Evolutionary conservation across 2,888 invertebrate genomes (phyloP).

Genomic region (Gari tellinella): DNA sequence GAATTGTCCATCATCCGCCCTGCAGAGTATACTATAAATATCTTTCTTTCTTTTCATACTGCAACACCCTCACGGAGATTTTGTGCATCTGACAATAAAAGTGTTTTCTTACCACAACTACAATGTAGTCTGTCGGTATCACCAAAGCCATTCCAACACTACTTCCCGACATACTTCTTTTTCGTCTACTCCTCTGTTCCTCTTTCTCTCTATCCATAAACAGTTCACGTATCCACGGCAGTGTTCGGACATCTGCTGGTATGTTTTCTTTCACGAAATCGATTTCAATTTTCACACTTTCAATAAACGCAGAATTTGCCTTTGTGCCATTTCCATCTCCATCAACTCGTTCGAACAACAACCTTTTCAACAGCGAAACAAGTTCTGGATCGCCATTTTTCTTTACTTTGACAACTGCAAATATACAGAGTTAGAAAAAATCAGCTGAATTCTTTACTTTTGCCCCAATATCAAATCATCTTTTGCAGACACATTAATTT

Average conservation of each 20-base stretch:
- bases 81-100: too few relatives aligned
- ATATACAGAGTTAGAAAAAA: neutral
- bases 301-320: neutral
- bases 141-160: constrained; percentile 22
- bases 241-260: neutral
- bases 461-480: constrained; percentile 6
- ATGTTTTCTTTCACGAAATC: constrained; percentile 7
- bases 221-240: constrained; percentile 8
- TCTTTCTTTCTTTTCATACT: too few relatives aligned
- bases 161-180: neutral
- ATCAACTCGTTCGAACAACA: too few relatives aligned
- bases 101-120: constrained; percentile 53
- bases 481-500: too few relatives aligned
- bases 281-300: constrained; percentile 21
- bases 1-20: too few relatives aligned
- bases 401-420: constrained; percentile 7
- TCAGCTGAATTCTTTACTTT: neutral
- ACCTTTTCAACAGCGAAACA: too few relatives aligned
- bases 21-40: too few relatives aligned
- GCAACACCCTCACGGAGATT: too few relatives aligned
- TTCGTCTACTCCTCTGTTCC: constrained; percentile 1
- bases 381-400: neutral
- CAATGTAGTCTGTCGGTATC: constrained; percentile 54
- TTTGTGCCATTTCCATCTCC: too few relatives aligned
- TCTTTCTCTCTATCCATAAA: constrained; percentile 1